phyloP scores from a whole-genome alignment of 2,888 invertebrate species.

The Standfussiana lucernea region DNA sequence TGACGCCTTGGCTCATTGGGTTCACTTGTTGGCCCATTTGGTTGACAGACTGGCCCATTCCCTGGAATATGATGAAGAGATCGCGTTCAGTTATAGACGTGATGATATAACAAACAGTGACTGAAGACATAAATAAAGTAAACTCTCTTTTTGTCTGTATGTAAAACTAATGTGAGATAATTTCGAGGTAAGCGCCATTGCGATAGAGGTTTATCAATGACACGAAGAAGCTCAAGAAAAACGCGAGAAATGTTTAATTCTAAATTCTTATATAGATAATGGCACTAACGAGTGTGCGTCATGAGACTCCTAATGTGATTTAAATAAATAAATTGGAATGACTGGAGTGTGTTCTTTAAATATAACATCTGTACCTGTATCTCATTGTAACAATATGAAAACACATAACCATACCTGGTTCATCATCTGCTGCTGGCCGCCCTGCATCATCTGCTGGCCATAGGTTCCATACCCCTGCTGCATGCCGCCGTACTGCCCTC shows the following conservation, averaged over 20 bases:
- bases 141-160: not conserved
- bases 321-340: not conserved
- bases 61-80: slow-evolving; percentile 73
- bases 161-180: not conserved
- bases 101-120: not conserved
- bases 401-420: slow-evolving; percentile 79
- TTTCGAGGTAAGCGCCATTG: not conserved
- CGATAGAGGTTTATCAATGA: not conserved
- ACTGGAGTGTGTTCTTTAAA: not conserved
- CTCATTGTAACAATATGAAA: not conserved
- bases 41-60: slow-evolving; percentile 87
- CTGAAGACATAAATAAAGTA: not conserved
- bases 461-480: slow-evolving; percentile 89
- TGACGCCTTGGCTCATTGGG: slow-evolving; percentile 87
- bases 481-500: slow-evolving; percentile 92
- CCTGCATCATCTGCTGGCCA: slow-evolving; percentile 89
- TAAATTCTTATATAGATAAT: not conserved
- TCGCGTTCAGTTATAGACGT: not conserved
- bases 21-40: slow-evolving; percentile 90
- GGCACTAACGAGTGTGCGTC: not conserved
- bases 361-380: not conserved
- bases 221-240: not conserved
- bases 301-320: not conserved
- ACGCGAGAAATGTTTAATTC: not conserved
- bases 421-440: slow-evolving; percentile 89